A percentile compares a stretch with the other conserved stretches of the same genome.
phyloP scores from a whole-genome alignment of 2,888 invertebrate genomes.

The Ferrisia virgata region DNA sequence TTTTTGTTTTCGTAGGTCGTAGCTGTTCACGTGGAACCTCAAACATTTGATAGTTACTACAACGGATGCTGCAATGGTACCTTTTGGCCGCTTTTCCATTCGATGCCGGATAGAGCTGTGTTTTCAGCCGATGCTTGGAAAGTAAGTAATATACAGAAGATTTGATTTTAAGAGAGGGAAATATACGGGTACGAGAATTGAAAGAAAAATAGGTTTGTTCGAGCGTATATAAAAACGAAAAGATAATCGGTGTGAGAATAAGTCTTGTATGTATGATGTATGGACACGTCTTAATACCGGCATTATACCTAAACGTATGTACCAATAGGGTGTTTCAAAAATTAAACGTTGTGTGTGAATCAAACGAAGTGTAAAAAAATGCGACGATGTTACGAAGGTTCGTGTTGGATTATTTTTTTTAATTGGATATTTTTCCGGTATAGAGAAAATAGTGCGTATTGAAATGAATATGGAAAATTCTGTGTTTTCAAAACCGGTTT shows the following conservation, averaged over 20 bases:
- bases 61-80: slow-evolving; percentile 56
- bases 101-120: slow-evolving; percentile 54
- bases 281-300: background rate
- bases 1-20: slow-evolving; percentile 50
- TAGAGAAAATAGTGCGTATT: no score
- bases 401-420: no score
- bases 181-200: background rate
- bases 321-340: background rate
- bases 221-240: background rate
- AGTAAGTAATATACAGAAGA: slow-evolving; percentile 48
- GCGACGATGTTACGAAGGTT: no score
- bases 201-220: no score
- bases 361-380: no score
- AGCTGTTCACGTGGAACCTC: slow-evolving; percentile 52
- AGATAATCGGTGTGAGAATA: background rate
- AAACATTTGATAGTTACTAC: slow-evolving; percentile 53
- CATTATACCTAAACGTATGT: no score
- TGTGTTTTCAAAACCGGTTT: no score
- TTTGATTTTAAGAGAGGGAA: background rate
- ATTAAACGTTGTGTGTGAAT: no score
- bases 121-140: slow-evolving; percentile 54
- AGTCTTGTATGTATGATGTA: background rate
- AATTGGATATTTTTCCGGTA: no score
- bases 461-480: no score
- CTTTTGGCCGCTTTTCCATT: slow-evolving; percentile 56